Base-by-base conservation (phyloP, 2,888 invertebrate species). In the Oscheius onirici region DNA sequence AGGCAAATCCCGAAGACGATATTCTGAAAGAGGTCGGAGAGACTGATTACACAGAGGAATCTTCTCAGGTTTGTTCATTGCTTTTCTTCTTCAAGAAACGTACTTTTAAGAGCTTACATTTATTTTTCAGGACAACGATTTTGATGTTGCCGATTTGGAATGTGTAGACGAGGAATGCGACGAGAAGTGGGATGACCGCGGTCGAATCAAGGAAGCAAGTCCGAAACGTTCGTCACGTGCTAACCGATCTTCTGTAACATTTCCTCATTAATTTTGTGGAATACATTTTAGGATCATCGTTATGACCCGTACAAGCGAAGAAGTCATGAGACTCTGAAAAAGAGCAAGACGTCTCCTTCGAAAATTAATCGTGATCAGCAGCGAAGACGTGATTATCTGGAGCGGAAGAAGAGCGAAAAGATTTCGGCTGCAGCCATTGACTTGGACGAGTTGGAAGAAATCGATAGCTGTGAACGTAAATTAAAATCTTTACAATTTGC, bases 401-500 rank as follows among this genome's bases (percentile, higher is more conserved):
- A 68, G 22, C 55, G 20, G 26, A 63, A 63, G 34, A 68, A 43
- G 46, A 52, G 22, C 5, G 40, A 43, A 15, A 20, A 49, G n/a
- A 11, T 13, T 20, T 15, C 10, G 20, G 34, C 15, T 3, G 28
- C 26, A 15, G n/a, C n/a, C 22, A 34, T 63, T 26, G 49, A 63
- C 17, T 22, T 63, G 1, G 69, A 69, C 15, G 60, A 70, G 22
- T 41, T 78, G 17, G 75, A 72, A 51, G 77, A 78, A 55, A 69
- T 78, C 49, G 78, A 78, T 70, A 73, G 69, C 63, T 74, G 74
- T 72, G 68, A 68, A 69, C 69, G 43, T 60, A 46, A 52, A 22
- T 24, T 17, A 17, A 11, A 3, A 17, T 52, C 17, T 52, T 52
- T 52, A 10, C 3, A 17, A 20, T 17, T 55, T 24, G 20, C 0